Percentiles rank a stretch among this genome's conserved stretches.
These are phyloP conservation scores for Sapayoa aenigma DNA, from an alignment of 2,113 vertebrate genomes.

Conservation along the genomic window DNA sequence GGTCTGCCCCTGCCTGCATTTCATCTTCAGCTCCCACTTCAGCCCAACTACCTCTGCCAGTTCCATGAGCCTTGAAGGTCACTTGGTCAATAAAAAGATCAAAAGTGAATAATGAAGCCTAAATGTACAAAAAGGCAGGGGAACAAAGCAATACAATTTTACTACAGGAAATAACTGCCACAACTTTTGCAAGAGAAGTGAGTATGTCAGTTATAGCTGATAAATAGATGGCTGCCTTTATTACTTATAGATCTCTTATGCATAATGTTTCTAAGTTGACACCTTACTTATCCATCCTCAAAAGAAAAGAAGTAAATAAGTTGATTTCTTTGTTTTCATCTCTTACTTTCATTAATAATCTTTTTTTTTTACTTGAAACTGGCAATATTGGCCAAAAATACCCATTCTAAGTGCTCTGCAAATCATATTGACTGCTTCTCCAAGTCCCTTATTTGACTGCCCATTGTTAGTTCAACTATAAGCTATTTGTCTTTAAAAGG, in stretches of 20 bases:
- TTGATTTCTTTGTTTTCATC: neutral
- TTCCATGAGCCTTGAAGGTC: constrained; percentile 17
- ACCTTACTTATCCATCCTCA: neutral
- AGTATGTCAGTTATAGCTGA: neutral
- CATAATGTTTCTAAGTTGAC: neutral
- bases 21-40: neutral
- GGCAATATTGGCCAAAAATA: neutral
- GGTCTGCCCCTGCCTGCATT: neutral
- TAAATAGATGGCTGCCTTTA: neutral
- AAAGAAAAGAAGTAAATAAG: neutral
- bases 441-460: neutral
- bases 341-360: neutral
- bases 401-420: neutral
- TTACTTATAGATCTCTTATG: neutral
- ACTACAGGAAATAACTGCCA: neutral
- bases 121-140: neutral
- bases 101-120: neutral
- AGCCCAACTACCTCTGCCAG: neutral
- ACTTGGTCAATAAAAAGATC: neutral
- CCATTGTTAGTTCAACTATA: neutral
- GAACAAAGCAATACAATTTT: neutral
- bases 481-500: neutral
- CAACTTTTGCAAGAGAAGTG: neutral
- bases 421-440: neutral
- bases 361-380: neutral